Percentiles rank a stretch among this genome's conserved stretches.
Evolutionary conservation across 2,888 invertebrate species (phyloP).

Genomic region (Hyposoter didymator): DNA sequence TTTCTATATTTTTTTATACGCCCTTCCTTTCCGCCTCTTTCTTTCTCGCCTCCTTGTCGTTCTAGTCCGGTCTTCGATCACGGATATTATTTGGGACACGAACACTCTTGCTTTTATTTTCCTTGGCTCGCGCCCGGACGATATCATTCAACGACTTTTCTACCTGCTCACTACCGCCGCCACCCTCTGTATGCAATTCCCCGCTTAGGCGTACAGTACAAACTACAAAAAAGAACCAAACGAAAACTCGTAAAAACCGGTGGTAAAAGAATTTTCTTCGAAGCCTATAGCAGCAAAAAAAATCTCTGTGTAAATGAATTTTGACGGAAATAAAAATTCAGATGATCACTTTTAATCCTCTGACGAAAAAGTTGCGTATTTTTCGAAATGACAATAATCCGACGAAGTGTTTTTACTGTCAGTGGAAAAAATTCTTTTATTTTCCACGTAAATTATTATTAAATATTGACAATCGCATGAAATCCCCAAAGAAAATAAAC

Average conservation of each 20-base stretch:
- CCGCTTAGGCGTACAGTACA: conserved; percentile 16
- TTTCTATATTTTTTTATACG: conserved; percentile 24
- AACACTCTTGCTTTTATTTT: conserved; percentile 46
- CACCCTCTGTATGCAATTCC: conserved; percentile 30
- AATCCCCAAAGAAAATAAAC: not conserved
- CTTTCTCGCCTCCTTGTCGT: conserved; percentile 29
- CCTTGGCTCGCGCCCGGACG: conserved; percentile 58
- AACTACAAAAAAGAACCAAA: conserved; percentile 35
- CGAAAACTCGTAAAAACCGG: conserved; percentile 52
- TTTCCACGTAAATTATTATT: not conserved
- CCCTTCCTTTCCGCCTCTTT: conserved; percentile 54
- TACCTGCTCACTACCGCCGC: conserved; percentile 75
- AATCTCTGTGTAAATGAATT: not conserved
- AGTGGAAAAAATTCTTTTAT: not conserved
- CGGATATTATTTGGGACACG: conserved; percentile 76
- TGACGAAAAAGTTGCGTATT: not conserved
- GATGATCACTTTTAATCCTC: not conserved
- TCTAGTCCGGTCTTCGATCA: conserved; percentile 72
- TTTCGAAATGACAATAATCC: not conserved
- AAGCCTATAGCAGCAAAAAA: not conserved
- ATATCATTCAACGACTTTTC: conserved; percentile 81
- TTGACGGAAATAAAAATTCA: conserved; percentile 5
- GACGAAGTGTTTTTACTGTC: not conserved
- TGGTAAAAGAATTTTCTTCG: conserved; percentile 34
- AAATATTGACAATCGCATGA: not conserved